Evolutionary conservation across 2,797 vertebrate genomes (phyloP).

Genomic region (Lepus townsendii): DNA sequence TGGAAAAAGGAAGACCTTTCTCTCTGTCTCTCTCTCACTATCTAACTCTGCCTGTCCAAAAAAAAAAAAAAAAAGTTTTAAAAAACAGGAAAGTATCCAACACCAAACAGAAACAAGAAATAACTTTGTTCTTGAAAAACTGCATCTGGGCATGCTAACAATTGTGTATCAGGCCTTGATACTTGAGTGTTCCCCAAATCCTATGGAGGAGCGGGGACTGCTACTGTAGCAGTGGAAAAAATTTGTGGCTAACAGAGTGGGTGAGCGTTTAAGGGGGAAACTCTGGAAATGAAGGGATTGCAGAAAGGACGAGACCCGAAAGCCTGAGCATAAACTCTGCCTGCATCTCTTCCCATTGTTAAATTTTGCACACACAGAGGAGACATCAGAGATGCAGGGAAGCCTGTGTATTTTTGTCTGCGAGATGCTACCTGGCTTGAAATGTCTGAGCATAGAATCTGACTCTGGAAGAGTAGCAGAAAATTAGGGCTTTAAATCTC

Average conservation of each 20-base stretch:
- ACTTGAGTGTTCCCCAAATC: no score
- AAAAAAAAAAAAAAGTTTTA: no score
- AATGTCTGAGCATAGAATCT: neutral
- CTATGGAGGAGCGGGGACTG: no score
- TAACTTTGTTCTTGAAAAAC: neutral
- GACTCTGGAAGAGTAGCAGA: no score
- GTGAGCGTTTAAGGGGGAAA: neutral
- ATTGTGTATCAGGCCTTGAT: neutral
- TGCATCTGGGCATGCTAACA: neutral
- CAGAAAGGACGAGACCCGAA: neutral
- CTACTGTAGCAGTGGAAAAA: no score
- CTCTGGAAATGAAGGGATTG: neutral
- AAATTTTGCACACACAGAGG: neutral
- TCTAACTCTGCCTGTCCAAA: no score
- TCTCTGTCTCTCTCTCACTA: no score
- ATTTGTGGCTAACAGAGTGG: neutral
- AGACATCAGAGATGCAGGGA: no score
- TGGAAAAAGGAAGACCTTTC: no score
- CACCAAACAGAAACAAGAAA: neutral
- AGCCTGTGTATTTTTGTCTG: neutral
- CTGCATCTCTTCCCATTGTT: neutral
- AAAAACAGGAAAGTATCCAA: neutral
- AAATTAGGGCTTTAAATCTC: neutral
- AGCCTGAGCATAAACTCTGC: neutral
- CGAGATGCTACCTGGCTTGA: neutral